Evolutionary conservation across 2,113 vertebrate genomes (phyloP), one percentile per base, ranked within the genome.

Genomic region (Rallus limicola): DNA sequence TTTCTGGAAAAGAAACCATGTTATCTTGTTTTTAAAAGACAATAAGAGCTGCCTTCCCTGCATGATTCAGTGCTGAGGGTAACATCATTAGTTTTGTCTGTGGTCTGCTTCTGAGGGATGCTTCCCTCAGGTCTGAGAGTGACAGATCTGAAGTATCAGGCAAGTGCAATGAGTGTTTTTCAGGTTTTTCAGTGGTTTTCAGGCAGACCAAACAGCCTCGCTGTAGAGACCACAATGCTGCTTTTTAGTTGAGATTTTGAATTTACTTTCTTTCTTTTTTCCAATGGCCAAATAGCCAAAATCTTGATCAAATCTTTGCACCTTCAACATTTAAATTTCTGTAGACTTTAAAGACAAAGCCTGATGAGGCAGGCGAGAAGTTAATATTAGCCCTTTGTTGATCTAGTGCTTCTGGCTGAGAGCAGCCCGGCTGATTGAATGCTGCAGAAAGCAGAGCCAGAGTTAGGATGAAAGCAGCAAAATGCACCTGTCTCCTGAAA

Each of bases 381-480:
- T 40, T 65, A 55, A 24, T 65, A 76, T 76, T 34, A 78, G 50
- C 29, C 29, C 50, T 38, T 77, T 92, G 74, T 86, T 92, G 77
- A 82, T 20, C 23, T 58, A 81, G 11, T 24, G 34, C 28, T 95
- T 78, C 58, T 56, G 67, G 33, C 34, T n/a, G 10, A 81, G 72
- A 65, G 14, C 25, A 88, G 82, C n/a, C 60, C 86, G 92, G 88
- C 80, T 97, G 95, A 69, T 31, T 81, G 92, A 94, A 90, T 18
- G 65, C n/a, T 87, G 25, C 44, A 42, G 23, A 42, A 69, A 55
- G 88, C 7, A 23, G 65, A 95, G 53, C 11, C 48, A 67, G 72
- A 60, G 44, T 2, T 34, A 86, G 34, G 48, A 44, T 60, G 33
- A 78, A 78, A 93, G 60, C 42, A 75, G 50, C 31, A 78, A 46